A percentile compares a stretch with the other conserved stretches of the same genome.
Conservation (phyloP, 2,797 vertebrate species). For the Selene dorsalis region DNA sequence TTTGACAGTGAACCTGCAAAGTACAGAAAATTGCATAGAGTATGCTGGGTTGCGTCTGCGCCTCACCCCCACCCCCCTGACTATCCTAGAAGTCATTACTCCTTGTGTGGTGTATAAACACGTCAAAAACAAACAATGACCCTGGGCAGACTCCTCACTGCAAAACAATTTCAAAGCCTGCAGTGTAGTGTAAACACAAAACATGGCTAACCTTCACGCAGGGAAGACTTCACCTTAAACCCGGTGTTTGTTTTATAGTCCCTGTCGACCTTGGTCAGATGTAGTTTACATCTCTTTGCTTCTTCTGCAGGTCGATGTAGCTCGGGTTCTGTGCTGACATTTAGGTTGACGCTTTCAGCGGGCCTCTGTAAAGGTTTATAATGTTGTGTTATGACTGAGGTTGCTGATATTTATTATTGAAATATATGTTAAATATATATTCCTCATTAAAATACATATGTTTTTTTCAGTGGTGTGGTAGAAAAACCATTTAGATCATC, state of each 20-base stretch:
- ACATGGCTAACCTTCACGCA: constrained; percentile 81
- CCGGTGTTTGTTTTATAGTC: constrained; percentile 63
- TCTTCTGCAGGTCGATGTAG: constrained; percentile 34
- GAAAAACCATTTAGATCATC: neutral
- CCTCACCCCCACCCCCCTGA: constrained; percentile 22
- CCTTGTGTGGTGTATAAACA: constrained; percentile 85
- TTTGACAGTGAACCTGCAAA: constrained; percentile 40
- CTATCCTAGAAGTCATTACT: constrained; percentile 76
- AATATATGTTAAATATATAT: constrained; percentile 6
- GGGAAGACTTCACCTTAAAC: constrained; percentile 74
- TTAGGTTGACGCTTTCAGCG: constrained; percentile 10
- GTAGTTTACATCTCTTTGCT: constrained; percentile 40
- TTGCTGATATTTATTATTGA: neutral
- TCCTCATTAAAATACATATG: neutral
- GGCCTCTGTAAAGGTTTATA: neutral
- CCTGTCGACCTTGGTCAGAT: constrained; percentile 68
- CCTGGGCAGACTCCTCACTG: constrained; percentile 68
- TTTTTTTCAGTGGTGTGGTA: neutral
- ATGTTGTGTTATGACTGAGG: neutral
- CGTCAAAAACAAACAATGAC: constrained; percentile 83
- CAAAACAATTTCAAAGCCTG: constrained; percentile 80
- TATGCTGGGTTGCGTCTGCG: constrained; percentile 46
- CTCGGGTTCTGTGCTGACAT: constrained; percentile 40
- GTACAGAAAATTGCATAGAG: constrained; percentile 42
- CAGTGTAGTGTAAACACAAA: constrained; percentile 82